These are phyloP conservation scores for Dipodomys spectabilis DNA, from an alignment of 2,113 vertebrate genomes.

Conservation along the genomic window DNA sequence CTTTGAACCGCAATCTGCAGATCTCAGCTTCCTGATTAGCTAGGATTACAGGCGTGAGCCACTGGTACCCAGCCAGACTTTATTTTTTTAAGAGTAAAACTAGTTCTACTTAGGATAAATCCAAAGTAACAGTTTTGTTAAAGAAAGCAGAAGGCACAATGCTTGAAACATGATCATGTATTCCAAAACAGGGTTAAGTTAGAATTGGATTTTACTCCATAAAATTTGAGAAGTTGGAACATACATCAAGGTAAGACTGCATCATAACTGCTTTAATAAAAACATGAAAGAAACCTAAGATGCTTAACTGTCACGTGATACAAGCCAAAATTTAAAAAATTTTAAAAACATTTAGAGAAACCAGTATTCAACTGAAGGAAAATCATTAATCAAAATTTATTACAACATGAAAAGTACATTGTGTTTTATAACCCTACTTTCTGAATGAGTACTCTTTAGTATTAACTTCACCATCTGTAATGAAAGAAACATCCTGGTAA, in stretches of 20 bases:
- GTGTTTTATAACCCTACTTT: constrained; percentile 3
- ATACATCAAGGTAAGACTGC: constrained; percentile 5
- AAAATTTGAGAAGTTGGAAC: constrained; percentile 22
- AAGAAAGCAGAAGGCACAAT: constrained; percentile 43
- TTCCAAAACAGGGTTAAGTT: neutral
- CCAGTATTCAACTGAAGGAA: constrained; percentile 34
- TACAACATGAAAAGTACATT: constrained; percentile 1
- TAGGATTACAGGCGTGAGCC: too few species aligned
- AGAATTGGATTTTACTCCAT: constrained; percentile 27
- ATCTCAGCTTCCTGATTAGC: too few species aligned
- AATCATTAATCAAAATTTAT: constrained; percentile 12
- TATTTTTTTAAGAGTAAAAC: constrained; percentile 1
- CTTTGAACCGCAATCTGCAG: too few species aligned
- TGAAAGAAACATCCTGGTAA: constrained; percentile 8
- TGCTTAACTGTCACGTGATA: constrained; percentile 15
- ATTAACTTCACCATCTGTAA: constrained; percentile 2
- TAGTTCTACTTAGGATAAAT: constrained; percentile 22
- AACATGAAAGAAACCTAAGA: constrained; percentile 44
- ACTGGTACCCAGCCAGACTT: too few species aligned
- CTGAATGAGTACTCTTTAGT: neutral
- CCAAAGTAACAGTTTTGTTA: neutral
- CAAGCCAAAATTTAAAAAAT: neutral
- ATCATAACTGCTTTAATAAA: constrained; percentile 18
- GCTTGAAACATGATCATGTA: constrained; percentile 47
- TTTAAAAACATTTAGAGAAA: neutral